phyloP scores from a whole-genome alignment of 2,113 vertebrate species.

The Aythya baeri region DNA sequence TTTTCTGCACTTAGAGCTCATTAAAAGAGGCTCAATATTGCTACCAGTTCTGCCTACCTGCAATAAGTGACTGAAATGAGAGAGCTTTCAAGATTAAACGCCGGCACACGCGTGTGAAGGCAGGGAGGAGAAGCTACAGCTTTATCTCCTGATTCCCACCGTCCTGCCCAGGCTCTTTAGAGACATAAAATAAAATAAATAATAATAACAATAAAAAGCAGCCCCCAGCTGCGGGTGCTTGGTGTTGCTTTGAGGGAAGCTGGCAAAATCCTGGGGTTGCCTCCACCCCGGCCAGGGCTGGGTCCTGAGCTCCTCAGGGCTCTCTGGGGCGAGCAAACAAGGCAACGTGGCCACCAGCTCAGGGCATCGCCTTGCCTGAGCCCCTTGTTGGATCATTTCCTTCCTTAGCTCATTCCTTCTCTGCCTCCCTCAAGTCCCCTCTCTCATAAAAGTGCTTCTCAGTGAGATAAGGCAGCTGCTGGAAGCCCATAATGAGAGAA shows the following conservation, averaged over 20 bases:
- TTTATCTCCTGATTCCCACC: background rate
- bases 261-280: background rate
- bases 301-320: background rate
- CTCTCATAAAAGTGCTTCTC: background rate
- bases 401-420: background rate
- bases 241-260: background rate
- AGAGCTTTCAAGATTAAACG: background rate
- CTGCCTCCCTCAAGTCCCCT: background rate
- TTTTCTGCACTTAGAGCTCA: background rate
- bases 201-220: background rate
- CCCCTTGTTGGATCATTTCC: background rate
- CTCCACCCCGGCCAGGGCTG: background rate
- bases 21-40: background rate
- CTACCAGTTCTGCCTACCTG: background rate
- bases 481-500: background rate
- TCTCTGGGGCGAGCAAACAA: rapidly evolving
- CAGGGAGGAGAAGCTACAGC: background rate
- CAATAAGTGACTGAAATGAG: background rate
- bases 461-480: background rate
- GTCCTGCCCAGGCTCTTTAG: background rate
- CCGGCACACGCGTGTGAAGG: background rate
- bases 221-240: background rate
- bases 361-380: background rate
- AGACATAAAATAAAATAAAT: background rate
- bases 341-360: background rate